phyloP scores from a whole-genome alignment of 2,888 invertebrate species.

The Leptopilina myrica region DNA sequence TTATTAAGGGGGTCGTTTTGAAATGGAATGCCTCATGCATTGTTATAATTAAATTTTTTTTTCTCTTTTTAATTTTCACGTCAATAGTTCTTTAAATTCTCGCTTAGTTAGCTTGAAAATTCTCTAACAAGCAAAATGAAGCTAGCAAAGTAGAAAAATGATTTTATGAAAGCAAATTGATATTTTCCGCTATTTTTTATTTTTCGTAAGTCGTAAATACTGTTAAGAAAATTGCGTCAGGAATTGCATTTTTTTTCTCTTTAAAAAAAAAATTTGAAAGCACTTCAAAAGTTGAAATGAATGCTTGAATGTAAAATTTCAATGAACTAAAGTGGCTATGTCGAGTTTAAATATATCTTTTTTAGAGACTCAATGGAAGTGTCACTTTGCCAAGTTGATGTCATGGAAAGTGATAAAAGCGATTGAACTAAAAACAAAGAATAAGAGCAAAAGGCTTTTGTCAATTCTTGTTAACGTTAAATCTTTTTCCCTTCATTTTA shows the following conservation, averaged over 20 bases:
- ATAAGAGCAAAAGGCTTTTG: neutral
- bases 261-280: neutral
- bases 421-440: slow-evolving; percentile 6
- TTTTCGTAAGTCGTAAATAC: neutral
- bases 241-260: neutral
- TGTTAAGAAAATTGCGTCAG: neutral
- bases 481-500: slow-evolving; percentile 3
- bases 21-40: too few relatives aligned
- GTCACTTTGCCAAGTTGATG: neutral
- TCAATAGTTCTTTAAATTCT: too few relatives aligned
- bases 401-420: neutral
- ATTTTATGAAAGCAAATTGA: too few relatives aligned
- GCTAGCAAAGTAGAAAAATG: too few relatives aligned
- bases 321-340: neutral
- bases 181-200: neutral
- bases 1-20: too few relatives aligned
- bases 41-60: too few relatives aligned
- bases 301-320: neutral
- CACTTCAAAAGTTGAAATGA: neutral
- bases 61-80: too few relatives aligned
- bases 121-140: too few relatives aligned
- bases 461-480: slow-evolving; percentile 23
- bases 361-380: slow-evolving; percentile 1
- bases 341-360: neutral
- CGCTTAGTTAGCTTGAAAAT: too few relatives aligned